These are phyloP conservation scores for Manis crassicaudata DNA, from an alignment of 2,797 vertebrate species.

Conservation along the genomic window DNA sequence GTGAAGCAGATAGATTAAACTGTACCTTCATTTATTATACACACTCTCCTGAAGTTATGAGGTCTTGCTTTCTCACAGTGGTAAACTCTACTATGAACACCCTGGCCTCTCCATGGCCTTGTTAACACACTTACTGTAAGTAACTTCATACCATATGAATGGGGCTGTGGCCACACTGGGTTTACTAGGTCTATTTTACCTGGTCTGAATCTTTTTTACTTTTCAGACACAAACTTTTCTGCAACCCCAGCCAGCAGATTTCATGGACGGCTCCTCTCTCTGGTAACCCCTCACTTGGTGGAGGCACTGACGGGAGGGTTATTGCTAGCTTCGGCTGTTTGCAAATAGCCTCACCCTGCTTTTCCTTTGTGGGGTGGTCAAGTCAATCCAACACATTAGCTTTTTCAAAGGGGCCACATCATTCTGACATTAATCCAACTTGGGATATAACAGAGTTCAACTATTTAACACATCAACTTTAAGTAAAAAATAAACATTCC, in stretches of 20 bases:
- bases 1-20: background rate
- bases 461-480: conserved; percentile 16
- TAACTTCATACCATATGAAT: background rate
- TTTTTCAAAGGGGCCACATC: conserved; percentile 25
- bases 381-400: background rate
- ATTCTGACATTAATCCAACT: conserved; percentile 33
- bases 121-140: background rate
- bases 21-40: background rate
- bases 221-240: conserved; percentile 41
- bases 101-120: background rate
- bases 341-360: background rate
- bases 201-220: conserved; percentile 56
- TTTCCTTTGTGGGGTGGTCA: background rate
- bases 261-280: background rate
- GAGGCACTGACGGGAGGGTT: background rate
- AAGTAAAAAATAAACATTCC: conserved; percentile 1
- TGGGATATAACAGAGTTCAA: conserved; percentile 22
- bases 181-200: conserved; percentile 38
- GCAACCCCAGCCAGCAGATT: background rate
- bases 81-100: background rate
- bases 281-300: background rate
- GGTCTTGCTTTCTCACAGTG: background rate
- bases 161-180: conserved; percentile 20
- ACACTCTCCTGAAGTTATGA: background rate
- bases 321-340: background rate